These are phyloP conservation scores for Caenorhabditis afra DNA, from an alignment of 2,888 invertebrate genomes.

Conservation along the genomic window DNA sequence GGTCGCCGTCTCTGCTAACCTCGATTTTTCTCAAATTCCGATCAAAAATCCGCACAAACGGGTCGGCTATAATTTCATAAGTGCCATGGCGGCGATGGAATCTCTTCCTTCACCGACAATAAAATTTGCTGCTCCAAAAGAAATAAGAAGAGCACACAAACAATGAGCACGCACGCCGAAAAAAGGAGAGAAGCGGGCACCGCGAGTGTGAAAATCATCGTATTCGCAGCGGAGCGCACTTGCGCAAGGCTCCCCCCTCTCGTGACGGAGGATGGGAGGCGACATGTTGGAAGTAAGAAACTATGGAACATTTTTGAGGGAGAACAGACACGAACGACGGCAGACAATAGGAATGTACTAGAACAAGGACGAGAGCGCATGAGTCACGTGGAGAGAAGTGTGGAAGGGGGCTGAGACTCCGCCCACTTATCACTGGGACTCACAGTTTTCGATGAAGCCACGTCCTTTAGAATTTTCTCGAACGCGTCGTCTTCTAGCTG, in stretches of 20 bases:
- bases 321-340: background rate
- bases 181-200: background rate
- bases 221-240: conserved; percentile 19
- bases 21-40: background rate
- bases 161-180: background rate
- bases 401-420: background rate
- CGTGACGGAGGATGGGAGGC: background rate
- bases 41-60: background rate
- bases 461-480: conserved; percentile 17
- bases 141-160: conserved; percentile 1
- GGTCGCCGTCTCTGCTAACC: background rate
- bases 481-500: conserved; percentile 27
- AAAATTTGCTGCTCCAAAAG: background rate
- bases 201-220: conserved; percentile 33
- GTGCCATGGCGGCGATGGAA: too few relatives aligned
- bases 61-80: too few relatives aligned
- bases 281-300: too few relatives aligned
- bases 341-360: background rate
- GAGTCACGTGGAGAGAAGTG: background rate
- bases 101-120: too few relatives aligned
- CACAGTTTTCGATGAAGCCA: background rate
- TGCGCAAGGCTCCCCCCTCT: background rate
- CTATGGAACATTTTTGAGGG: background rate
- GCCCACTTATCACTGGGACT: conserved; percentile 1
- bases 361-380: background rate